phyloP scores from a whole-genome alignment of 2,797 vertebrate species.

The Enteromius fasciolatus region DNA sequence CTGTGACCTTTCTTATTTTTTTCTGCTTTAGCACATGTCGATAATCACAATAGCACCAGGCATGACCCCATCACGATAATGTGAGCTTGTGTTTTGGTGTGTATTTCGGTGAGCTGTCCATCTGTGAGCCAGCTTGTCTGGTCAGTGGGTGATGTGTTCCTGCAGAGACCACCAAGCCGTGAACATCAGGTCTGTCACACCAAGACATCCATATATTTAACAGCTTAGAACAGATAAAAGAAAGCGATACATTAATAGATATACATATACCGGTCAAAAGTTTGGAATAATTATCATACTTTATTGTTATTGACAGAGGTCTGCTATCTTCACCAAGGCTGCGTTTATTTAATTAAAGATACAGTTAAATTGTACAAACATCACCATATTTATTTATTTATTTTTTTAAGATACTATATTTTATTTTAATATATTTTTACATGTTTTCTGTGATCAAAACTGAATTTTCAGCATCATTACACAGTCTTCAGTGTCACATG shows the following conservation, averaged over 20 bases:
- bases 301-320: too few species aligned
- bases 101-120: conserved; percentile 53
- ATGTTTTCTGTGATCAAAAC: neutral
- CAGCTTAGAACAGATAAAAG: neutral
- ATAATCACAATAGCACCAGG: conserved; percentile 1
- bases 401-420: neutral
- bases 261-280: neutral
- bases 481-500: neutral
- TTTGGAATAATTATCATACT: neutral
- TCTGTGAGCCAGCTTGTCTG: conserved; percentile 70
- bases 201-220: conserved; percentile 54
- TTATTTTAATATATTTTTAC: neutral
- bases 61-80: conserved; percentile 12
- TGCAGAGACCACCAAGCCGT: conserved; percentile 69
- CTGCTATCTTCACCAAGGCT: neutral
- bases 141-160: conserved; percentile 62
- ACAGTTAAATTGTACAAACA: too few species aligned
- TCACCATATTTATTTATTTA: too few species aligned
- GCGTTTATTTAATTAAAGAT: neutral
- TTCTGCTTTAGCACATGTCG: neutral
- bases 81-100: conserved; percentile 33
- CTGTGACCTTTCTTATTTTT: neutral
- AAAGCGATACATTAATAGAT: neutral
- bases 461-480: neutral
- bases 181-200: conserved; percentile 69